A percentile compares a stretch with the other conserved stretches of the same genome.
phyloP scores from a whole-genome alignment of 2,113 vertebrate genomes.

The Gadus macrocephalus region DNA sequence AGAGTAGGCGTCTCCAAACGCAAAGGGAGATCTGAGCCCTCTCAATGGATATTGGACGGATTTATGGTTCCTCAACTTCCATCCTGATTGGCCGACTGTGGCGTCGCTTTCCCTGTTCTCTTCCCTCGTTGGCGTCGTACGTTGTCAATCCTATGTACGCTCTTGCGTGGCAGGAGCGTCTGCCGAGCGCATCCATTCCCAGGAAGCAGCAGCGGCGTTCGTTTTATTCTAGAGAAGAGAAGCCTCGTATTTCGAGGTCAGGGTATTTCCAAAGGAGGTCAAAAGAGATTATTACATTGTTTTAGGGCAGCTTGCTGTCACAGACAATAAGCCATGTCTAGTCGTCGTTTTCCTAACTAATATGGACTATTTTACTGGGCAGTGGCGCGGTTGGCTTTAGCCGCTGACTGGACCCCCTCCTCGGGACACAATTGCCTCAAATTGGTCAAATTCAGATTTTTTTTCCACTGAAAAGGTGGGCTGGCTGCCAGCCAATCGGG shows the following conservation, averaged over 20 bases:
- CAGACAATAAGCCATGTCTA: constrained; percentile 7
- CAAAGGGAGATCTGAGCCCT: neutral
- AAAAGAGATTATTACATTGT: neutral
- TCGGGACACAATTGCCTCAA: constrained; percentile 29
- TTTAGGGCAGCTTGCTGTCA: neutral
- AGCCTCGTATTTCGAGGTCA: constrained; percentile 7
- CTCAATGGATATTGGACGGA: neutral
- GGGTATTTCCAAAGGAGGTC: constrained; percentile 8
- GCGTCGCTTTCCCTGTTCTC: too few relatives aligned
- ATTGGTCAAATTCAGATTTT: neutral
- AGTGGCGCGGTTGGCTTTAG: constrained; percentile 25
- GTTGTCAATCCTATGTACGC: constrained; percentile 9
- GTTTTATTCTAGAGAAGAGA: constrained; percentile 27
- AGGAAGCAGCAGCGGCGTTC: constrained; percentile 42
- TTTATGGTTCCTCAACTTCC: neutral
- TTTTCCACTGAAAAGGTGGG: constrained; percentile 24
- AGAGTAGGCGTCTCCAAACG: too few relatives aligned
- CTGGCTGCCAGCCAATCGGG: constrained; percentile 55
- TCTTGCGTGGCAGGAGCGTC: constrained; percentile 41
- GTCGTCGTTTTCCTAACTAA: constrained; percentile 23
- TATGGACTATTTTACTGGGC: constrained; percentile 44
- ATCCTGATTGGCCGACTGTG: constrained; percentile 37
- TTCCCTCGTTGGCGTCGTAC: too few relatives aligned
- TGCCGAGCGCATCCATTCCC: constrained; percentile 45
- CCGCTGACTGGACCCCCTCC: constrained; percentile 26